Base-by-base conservation (phyloP, 2,888 invertebrate species). In the Chrysolina haemoptera region DNA sequence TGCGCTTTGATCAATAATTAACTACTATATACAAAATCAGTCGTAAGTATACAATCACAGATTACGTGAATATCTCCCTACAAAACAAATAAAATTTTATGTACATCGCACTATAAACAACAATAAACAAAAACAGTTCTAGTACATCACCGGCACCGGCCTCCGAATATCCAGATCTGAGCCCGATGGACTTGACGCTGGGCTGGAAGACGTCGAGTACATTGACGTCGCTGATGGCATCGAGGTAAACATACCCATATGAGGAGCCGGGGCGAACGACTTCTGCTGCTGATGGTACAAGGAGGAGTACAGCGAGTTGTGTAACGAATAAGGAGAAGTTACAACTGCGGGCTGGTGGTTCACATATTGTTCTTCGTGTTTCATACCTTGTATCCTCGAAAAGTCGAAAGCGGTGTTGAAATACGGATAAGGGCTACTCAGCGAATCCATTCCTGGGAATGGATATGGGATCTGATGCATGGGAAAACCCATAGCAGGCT, bases 131-230 rank as follows among this genome's bases (percentile, higher is more conserved):
- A 68, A 50, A 16, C 43, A 35, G 35, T 35, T 69, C 62, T 91
- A 94, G 89, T 92, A 93, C 88, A 93, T 92, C 81, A 94, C 93
- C 74, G 93, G 91, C 48, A 94, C 93, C 0, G 93, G 93, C 88
- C 93, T 91, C 84, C 93, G 88, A 5, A 93, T 89, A 83, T 92
- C 88, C 77, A 88, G 76, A 74, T 88, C 88, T 46, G 84, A 81
- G 82, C 85, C 84, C 73, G 86, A 85, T 10, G 88, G 87, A 81
- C 87, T 88, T 27, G 88, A 86, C 6, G 87, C 86, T 0, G 88
- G 88, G 83, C 88, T 88, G 63, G 88, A 86, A n/a, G 87, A 85
- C 18, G 88, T 83, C 14, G 88, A 84, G 72, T 88, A 88, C 83
- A 88, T 84, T 83, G 87, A 83, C 46, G 88, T 89, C 0, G 90